Percentiles rank a stretch among this genome's conserved stretches.
Evolutionary conservation across 2,797 vertebrate genomes (phyloP).

Genomic region (Silurus lanzhouensis): DNA sequence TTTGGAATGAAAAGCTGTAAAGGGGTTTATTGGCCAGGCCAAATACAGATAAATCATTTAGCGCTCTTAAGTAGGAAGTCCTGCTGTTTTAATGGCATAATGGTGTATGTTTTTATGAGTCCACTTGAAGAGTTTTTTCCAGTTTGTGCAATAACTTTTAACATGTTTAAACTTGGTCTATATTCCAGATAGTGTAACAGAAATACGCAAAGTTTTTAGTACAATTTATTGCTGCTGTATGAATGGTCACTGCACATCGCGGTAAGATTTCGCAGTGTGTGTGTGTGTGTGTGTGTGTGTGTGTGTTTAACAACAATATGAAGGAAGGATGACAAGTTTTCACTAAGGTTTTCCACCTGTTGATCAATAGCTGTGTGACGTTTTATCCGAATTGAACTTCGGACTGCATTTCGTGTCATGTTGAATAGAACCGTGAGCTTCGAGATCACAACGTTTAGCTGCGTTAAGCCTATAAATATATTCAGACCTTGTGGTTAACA

Average conservation of each 20-base stretch:
- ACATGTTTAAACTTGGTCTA: background rate
- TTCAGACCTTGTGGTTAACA: slow-evolving; percentile 25
- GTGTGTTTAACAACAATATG: background rate
- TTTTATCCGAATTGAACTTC: slow-evolving; percentile 30
- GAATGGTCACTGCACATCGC: background rate
- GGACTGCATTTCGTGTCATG: background rate
- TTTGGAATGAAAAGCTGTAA: too few species aligned
- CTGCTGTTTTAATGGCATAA: background rate
- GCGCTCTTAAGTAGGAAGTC: background rate
- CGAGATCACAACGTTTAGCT: background rate
- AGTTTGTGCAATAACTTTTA: background rate
- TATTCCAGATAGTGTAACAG: background rate
- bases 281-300: background rate
- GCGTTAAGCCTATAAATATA: slow-evolving; percentile 31
- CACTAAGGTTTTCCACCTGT: background rate
- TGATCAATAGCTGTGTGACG: slow-evolving; percentile 27
- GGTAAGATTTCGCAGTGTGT: background rate
- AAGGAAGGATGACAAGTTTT: background rate
- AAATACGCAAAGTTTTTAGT: background rate
- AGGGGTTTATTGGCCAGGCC: too few species aligned
- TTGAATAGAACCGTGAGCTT: background rate
- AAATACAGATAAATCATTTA: background rate
- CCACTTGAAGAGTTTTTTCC: too few species aligned
- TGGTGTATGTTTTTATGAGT: too few species aligned
- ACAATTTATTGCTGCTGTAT: background rate